Conservation (phyloP, 2,888 invertebrate genomes). For the Erebia palarica region DNA sequence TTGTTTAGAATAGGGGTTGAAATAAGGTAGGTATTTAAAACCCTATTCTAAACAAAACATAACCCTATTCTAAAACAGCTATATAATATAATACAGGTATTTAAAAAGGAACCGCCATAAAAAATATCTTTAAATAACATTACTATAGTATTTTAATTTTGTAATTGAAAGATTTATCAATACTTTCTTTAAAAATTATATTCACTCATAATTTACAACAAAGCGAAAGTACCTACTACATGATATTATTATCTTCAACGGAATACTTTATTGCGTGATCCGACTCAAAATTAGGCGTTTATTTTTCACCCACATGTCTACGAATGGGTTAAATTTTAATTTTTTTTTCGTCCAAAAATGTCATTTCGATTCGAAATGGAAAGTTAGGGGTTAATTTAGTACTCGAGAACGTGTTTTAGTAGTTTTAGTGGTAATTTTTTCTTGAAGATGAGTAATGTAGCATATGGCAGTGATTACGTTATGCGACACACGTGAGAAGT, state of each 20-base stretch:
- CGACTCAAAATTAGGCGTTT: constrained; percentile 33
- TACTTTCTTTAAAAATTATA: no score
- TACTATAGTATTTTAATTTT: no score
- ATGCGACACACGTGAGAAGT: constrained; percentile 71
- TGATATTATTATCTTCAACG: neutral
- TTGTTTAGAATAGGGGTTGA: no score
- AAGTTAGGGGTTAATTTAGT: constrained; percentile 75
- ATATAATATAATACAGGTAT: no score
- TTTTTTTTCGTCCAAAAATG: constrained; percentile 45
- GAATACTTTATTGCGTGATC: neutral
- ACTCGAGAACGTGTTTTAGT: constrained; percentile 58
- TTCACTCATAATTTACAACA: no score
- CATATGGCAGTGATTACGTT: constrained; percentile 69
- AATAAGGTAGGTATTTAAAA: no score
- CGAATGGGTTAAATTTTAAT: constrained; percentile 74
- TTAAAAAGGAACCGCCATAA: no score
- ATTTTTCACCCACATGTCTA: constrained; percentile 60
- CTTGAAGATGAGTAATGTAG: constrained; percentile 70
- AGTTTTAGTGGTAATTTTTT: constrained; percentile 55
- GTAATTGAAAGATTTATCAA: no score
- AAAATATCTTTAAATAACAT: no score
- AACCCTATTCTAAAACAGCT: no score
- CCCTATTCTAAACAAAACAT: no score
- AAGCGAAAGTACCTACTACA: no score
- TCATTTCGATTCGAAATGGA: constrained; percentile 76